These are phyloP conservation scores for Drosophila azteca DNA, from an alignment of 1,140 invertebrate species.

Conservation along the genomic window DNA sequence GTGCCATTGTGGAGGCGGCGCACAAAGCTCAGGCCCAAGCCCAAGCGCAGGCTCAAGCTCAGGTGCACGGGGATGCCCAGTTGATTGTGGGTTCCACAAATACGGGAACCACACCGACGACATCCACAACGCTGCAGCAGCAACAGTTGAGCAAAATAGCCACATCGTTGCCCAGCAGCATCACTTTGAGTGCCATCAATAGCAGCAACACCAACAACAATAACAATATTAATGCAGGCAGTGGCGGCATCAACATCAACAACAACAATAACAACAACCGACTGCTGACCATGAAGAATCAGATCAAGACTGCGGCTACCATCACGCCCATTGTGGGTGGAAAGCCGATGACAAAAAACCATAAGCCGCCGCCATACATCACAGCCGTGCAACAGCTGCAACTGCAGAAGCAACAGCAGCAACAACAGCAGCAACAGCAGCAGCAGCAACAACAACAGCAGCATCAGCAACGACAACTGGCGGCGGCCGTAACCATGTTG, in stretches of 20 bases:
- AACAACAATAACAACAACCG: slow-evolving; percentile 58
- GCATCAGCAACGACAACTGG: slow-evolving; percentile 78
- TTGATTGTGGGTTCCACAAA: slow-evolving; percentile 87
- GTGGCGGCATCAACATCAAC: slow-evolving; percentile 45
- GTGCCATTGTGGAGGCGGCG: slow-evolving; percentile 75
- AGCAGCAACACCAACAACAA: slow-evolving; percentile 56
- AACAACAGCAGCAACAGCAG: slow-evolving; percentile 72
- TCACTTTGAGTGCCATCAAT: slow-evolving; percentile 73
- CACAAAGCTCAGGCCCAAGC: slow-evolving; percentile 58
- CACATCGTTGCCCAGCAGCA: slow-evolving; percentile 72
- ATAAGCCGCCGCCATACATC: slow-evolving; percentile 82
- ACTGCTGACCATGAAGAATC: slow-evolving; percentile 66
- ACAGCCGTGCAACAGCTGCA: slow-evolving; percentile 81
- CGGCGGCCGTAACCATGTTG: slow-evolving; percentile 79
- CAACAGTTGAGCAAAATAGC: slow-evolving; percentile 70
- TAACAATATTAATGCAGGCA: slow-evolving; percentile 19
- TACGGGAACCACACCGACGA: slow-evolving; percentile 85
- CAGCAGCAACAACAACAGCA: slow-evolving; percentile 75
- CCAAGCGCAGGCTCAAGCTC: slow-evolving; percentile 28
- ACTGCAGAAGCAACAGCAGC: slow-evolving; percentile 76
- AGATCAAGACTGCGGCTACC: slow-evolving; percentile 75
- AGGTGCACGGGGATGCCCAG: slow-evolving; percentile 32
- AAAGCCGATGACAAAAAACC: slow-evolving; percentile 82
- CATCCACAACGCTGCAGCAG: slow-evolving; percentile 54
- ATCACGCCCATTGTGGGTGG: slow-evolving; percentile 77